phyloP scores from a whole-genome alignment of 2,113 vertebrate species.

The Hemicordylus capensis region DNA sequence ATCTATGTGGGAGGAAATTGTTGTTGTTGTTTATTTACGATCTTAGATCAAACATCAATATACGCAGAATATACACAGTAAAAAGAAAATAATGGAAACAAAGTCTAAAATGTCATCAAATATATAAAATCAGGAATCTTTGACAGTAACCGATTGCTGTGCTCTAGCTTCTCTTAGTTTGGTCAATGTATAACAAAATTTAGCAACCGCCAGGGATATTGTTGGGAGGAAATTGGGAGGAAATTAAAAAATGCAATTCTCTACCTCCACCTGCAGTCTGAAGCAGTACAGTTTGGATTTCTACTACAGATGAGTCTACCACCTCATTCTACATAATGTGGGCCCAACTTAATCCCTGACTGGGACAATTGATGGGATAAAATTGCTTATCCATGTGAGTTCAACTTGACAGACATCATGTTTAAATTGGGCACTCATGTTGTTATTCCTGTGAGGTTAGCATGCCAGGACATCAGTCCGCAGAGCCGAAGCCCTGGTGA shows the following conservation, averaged over 20 bases:
- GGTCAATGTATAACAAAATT: too few species aligned
- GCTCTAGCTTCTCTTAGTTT: too few species aligned
- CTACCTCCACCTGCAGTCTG: not conserved
- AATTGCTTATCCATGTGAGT: not conserved
- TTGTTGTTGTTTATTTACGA: too few species aligned
- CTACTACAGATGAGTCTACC: not conserved
- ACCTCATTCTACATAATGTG: not conserved
- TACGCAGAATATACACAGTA: too few species aligned
- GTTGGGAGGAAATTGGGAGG: too few species aligned
- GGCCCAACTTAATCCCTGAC: not conserved
- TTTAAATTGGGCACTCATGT: not conserved
- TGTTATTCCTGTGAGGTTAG: not conserved
- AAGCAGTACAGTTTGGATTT: not conserved
- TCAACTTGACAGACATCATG: not conserved
- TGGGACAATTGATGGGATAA: not conserved
- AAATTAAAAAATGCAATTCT: not conserved
- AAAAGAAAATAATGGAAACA: too few species aligned
- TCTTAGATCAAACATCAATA: too few species aligned
- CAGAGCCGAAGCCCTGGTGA: not conserved
- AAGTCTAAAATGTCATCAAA: too few species aligned
- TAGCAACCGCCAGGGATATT: too few species aligned
- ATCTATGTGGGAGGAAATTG: not conserved
- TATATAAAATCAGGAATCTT: too few species aligned
- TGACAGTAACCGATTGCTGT: too few species aligned
- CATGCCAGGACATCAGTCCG: not conserved